phyloP scores from a whole-genome alignment of 2,888 invertebrate species.

The Cheilosia soror region DNA sequence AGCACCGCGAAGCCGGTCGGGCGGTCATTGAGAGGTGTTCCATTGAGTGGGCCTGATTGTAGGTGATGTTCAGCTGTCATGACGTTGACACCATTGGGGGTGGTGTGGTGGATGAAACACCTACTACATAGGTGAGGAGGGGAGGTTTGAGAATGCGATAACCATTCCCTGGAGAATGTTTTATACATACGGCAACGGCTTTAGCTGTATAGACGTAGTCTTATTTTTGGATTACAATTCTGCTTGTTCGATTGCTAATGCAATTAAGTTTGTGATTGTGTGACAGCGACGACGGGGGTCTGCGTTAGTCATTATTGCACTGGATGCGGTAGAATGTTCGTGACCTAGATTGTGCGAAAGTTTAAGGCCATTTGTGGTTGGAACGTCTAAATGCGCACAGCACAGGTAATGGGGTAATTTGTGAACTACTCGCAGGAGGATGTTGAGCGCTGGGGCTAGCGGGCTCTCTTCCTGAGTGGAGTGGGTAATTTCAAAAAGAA shows the following conservation, averaged over 20 bases:
- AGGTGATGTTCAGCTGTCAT: conserved; percentile 29
- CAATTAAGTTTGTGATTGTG: conserved; percentile 61
- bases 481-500: neutral
- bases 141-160: conserved; percentile 20
- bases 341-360: conserved; percentile 66
- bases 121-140: neutral
- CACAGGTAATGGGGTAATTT: conserved; percentile 1
- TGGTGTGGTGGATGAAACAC: neutral
- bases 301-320: conserved; percentile 36
- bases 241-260: conserved; percentile 61
- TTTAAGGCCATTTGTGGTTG: conserved; percentile 54
- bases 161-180: conserved; percentile 42
- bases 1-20: conserved; percentile 19
- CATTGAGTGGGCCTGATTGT: conserved; percentile 22
- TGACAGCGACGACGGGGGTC: neutral
- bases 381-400: neutral
- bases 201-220: conserved; percentile 10
- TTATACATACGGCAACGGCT: neutral
- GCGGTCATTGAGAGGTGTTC: conserved; percentile 21
- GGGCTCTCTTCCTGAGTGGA: neutral
- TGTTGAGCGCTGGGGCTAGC: neutral
- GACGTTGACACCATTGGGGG: conserved; percentile 36
- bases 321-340: conserved; percentile 25
- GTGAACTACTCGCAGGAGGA: neutral
- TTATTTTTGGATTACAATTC: conserved; percentile 44